Base-by-base conservation (phyloP, 2,113 vertebrate species). In the Mionectes macconnelli region DNA sequence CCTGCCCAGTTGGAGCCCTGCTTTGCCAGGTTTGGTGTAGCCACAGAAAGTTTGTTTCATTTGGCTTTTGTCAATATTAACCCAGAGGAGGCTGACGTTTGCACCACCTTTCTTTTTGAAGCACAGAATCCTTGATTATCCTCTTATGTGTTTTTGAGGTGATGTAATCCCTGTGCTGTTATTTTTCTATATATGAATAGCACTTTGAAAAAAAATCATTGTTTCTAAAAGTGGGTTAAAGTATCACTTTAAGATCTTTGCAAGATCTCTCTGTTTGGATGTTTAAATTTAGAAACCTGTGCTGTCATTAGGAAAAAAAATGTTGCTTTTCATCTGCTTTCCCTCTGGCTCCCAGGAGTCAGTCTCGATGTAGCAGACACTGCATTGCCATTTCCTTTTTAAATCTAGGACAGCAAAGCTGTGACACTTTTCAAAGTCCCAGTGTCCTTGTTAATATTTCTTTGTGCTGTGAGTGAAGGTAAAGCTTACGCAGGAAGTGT, bases 361-460 rank as follows among this genome's bases (percentile, higher is more conserved):
- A 78, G 40, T 88, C 90, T 93, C n/a, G 6, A 14, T 60, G 92
- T 64, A 86, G 93, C 94, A 96, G 92, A 87, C 84, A 72, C 49
- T 37, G 82, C 73, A 56, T 78, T 92, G 78, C 93, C 66, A 44
- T 94, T 96, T 83, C 91, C 88, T 90, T 93, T 97, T 95, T 82
- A 95, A 96, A 93, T 90, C 94, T 93, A 89, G 94, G 85, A 80
- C 89, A 66, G 82, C 14, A 23, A 90, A 94, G 84, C 86, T 96
- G 69, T 92, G 69, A 81, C 87, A 91, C 84, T 87, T 63, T 84
- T 92, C 87, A 93, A 91, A 95, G 83, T 94, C 96, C 96, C 94
- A 91, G 95, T 87, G 92, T 91, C 93, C 95, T 96, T 95, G 90
- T 95, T 96, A 96, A 96, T 94, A 94, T 97, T 87, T 94, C 89